Evolutionary conservation across 2,888 invertebrate genomes (phyloP).

Genomic region (Philhelius pedissequus): DNA sequence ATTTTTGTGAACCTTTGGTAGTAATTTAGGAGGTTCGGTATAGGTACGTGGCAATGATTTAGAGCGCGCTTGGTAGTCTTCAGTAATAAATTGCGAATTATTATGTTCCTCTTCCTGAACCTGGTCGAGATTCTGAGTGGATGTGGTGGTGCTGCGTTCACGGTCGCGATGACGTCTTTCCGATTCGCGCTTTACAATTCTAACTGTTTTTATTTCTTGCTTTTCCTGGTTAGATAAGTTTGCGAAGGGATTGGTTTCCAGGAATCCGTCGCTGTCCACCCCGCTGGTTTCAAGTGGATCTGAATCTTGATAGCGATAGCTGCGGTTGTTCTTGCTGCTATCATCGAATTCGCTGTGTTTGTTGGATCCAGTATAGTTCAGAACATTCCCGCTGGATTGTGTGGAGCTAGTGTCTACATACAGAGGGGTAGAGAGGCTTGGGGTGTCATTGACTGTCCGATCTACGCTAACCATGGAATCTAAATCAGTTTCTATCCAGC

Average conservation of each 20-base stretch:
- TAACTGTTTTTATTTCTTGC: conserved; percentile 93
- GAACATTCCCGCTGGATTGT: conserved; percentile 69
- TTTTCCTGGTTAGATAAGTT: conserved; percentile 88
- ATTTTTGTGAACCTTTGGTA: conserved; percentile 68
- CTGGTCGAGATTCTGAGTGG: conserved; percentile 78
- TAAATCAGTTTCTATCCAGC: conserved; percentile 93
- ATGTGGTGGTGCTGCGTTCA: conserved; percentile 81
- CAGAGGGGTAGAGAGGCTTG: conserved; percentile 81
- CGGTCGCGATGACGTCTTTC: conserved; percentile 91
- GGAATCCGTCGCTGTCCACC: conserved; percentile 77
- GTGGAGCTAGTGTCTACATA: conserved; percentile 84
- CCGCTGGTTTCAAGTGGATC: conserved; percentile 77
- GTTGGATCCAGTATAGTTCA: conserved; percentile 72
- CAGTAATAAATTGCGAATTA: conserved; percentile 40
- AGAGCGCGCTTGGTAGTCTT: conserved; percentile 77
- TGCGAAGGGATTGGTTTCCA: conserved; percentile 78
- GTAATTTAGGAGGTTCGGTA: conserved; percentile 73
- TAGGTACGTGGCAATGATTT: conserved; percentile 81
- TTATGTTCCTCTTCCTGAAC: conserved; percentile 77
- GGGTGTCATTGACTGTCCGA: conserved; percentile 81
- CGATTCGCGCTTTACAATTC: conserved; percentile 95
- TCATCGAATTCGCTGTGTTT: conserved; percentile 74
- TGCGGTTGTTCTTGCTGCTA: conserved; percentile 67
- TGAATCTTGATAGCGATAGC: conserved; percentile 75
- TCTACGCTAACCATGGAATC: conserved; percentile 90